These are phyloP conservation scores for Poeciliopsis prolifica DNA, from an alignment of 2,113 vertebrate genomes.

Conservation along the genomic window DNA sequence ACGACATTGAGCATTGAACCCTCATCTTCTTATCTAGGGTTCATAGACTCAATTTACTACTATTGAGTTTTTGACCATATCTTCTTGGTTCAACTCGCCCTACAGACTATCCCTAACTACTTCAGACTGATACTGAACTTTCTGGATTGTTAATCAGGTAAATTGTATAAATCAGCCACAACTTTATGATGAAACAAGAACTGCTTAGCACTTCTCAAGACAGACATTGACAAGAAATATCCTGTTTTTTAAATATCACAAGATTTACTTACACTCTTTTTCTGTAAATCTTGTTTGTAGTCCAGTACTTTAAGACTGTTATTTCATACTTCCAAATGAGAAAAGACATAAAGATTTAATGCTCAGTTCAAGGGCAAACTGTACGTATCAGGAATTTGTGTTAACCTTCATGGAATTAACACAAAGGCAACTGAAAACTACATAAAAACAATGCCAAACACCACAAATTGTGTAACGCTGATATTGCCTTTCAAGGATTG, in stretches of 20 bases:
- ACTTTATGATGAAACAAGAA: neutral
- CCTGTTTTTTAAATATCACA: neutral
- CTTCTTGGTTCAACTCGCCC: no score
- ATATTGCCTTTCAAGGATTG: constrained; percentile 12
- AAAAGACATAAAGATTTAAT: neutral
- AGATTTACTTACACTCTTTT: neutral
- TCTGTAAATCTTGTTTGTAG: constrained; percentile 6
- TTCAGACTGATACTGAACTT: neutral
- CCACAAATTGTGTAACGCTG: neutral
- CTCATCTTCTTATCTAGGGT: no score
- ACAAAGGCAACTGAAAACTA: constrained; percentile 2
- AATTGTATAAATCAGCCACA: neutral
- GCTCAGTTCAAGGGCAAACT: constrained; percentile 2
- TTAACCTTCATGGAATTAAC: constrained; percentile 21
- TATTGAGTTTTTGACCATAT: no score
- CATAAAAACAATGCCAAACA: constrained; percentile 16
- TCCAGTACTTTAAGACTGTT: no score
- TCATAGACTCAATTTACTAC: no score
- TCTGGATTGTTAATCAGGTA: neutral
- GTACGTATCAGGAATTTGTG: constrained; percentile 5
- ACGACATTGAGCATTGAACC: no score
- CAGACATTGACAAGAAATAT: neutral
- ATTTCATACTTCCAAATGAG: neutral
- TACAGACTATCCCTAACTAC: neutral
- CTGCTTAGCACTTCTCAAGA: neutral